Conservation (phyloP, 2,888 invertebrate genomes). For the Drosophila colorata region DNA sequence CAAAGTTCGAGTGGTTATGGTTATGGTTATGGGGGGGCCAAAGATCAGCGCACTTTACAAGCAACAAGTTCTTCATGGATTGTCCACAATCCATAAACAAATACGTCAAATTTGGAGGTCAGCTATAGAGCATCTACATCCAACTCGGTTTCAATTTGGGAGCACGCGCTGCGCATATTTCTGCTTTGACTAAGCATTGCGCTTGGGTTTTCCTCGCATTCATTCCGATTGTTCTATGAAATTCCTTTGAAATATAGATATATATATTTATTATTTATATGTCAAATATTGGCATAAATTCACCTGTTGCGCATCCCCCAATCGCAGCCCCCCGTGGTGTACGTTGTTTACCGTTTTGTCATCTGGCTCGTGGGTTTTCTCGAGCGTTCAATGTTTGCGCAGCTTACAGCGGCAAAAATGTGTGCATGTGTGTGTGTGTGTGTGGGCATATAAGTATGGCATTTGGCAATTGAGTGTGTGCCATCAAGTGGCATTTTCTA, state of each 20-base stretch:
- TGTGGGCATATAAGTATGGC: constrained; percentile 7
- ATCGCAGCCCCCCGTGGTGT: background rate
- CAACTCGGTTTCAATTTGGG: background rate
- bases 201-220: constrained; percentile 65
- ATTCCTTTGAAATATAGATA: constrained; percentile 23
- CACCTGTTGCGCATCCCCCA: constrained; percentile 36
- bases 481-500: constrained; percentile 51
- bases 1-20: constrained; percentile 71
- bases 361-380: constrained; percentile 26
- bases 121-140: constrained; percentile 9
- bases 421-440: constrained; percentile 2
- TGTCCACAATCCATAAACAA: constrained; percentile 18
- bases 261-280: constrained; percentile 14
- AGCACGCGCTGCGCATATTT: constrained; percentile 67
- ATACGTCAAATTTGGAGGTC: constrained; percentile 34
- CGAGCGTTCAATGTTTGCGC: constrained; percentile 34
- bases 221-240: constrained; percentile 7
- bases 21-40: constrained; percentile 26
- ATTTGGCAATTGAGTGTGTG: constrained; percentile 44
- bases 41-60: constrained; percentile 77
- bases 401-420: constrained; percentile 35
- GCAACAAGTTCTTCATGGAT: constrained; percentile 36
- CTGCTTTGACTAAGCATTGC: constrained; percentile 61
- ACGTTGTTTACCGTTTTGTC: constrained; percentile 45
- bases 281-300: constrained; percentile 53